Evolutionary conservation across 2,888 invertebrate genomes (phyloP).

Genomic region (Folsomia candida): DNA sequence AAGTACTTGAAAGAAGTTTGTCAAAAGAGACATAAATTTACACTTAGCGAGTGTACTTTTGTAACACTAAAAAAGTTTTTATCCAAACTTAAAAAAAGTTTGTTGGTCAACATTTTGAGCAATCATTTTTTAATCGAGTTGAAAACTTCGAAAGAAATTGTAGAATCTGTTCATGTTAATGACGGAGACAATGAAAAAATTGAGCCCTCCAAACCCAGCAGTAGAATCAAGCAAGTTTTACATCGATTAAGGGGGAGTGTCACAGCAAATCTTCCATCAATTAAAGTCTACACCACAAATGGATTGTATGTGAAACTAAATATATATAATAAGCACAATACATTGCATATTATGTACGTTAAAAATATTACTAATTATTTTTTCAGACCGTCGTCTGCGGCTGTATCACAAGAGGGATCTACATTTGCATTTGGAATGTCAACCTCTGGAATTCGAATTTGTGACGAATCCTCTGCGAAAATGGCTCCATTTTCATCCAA

Average conservation of each 20-base stretch:
- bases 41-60: conserved; percentile 31
- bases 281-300: conserved; percentile 37
- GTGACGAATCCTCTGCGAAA: conserved; percentile 27
- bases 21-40: conserved; percentile 20
- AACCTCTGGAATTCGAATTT: conserved; percentile 37
- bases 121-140: conserved; percentile 25
- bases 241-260: conserved; percentile 31
- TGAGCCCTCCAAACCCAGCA: background rate
- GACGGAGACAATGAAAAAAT: background rate
- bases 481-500: background rate
- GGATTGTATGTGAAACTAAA: conserved; percentile 31
- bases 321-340: background rate
- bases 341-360: background rate
- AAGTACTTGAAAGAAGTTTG: conserved; percentile 6
- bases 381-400: conserved; percentile 39
- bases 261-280: conserved; percentile 38
- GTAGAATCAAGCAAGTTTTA: conserved; percentile 17
- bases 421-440: conserved; percentile 42
- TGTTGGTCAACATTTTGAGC: conserved; percentile 38
- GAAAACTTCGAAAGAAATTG: conserved; percentile 27
- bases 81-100: conserved; percentile 23
- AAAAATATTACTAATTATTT: background rate
- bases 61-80: conserved; percentile 35
- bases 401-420: conserved; percentile 38
- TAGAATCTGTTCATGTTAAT: conserved; percentile 1